Evolutionary conservation across 2,797 vertebrate genomes (phyloP), one percentile per base, ranked within the genome.

Genomic region (Syngnathus acus): DNA sequence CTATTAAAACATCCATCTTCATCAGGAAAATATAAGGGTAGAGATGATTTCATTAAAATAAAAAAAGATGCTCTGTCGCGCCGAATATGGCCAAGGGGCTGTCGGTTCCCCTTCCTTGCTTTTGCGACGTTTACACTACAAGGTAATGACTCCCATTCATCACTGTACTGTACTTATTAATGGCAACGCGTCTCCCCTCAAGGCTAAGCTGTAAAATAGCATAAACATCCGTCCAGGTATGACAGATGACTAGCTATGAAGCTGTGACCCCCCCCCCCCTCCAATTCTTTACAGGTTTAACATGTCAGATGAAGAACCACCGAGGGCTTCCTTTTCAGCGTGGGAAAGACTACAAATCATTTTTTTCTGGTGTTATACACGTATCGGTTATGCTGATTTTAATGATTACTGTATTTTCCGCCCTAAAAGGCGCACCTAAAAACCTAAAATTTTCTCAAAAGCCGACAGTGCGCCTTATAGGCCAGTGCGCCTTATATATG

Each of bases 281-380:
- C 42, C 42, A 11, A 63, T 86, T 45, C 7, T 86, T 85, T 86
- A 84, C 77, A 77, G 72, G 68, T 75, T 84, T 86, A 75, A 86
- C 79, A 82, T 74, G 77, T 76, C 86, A 84, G 88, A 48, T 17
- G 86, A 86, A 86, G 80, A 84, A 80, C 84, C 77, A 82, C 74
- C 75, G 68, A 79, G 73, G 78, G 79, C 73, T 78, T 60, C 59
- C 81, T 84, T 84, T 74, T 70, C 74, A 78, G 68, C 80, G 79
- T 82, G 86, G 81, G 82, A 85, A 86, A 85, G 84, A 77, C 68
- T 73, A 83, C 87, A 87, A 89, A 90, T 89, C 85, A 87, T 48
- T 14, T 17, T 48, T 5, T 48, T 19, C 16, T 16, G 14, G 17
- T 48, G 47, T 48, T 48, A 17, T 5, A 48, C 17, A 6, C 16